Evolutionary conservation across 1,140 invertebrate genomes (phyloP), one percentile per base, ranked within the genome.

Genomic region (Protaetia brevitarsis): DNA sequence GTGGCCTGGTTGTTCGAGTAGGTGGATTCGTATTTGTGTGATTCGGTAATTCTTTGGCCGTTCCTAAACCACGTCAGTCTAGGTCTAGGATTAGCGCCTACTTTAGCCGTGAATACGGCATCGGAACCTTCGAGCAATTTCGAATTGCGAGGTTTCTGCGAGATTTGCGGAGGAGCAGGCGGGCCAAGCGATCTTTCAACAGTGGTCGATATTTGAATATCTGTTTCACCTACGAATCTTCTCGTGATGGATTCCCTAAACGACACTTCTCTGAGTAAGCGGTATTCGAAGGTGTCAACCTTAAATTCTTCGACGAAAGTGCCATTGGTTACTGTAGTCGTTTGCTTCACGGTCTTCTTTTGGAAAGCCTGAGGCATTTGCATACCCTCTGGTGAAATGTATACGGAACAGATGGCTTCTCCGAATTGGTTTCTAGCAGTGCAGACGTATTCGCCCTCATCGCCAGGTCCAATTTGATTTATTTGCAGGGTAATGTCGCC

Each of bases 391-490:
- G 93, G 93, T 77, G 95, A 92, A 73, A 97, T 96, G 75, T 89
- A 94, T n/a, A 96, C 93, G 36, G 93, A 95, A 78, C 94, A 95
- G 71, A 95, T 93, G 19, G 93, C 94, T 83, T 96, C 94, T 63
- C 95, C 95, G 73, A 92, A 95, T 74, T 93, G 89, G 79, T 98
- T 98, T 65, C 90, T 86, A 7, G 95, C 95, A 63, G 89, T 94
- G 79, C 95, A 97, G 1, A 93, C 96, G 79, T 97, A 97, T 80
- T 97, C 94, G 66, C 95, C 95, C 78, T 96, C 94, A 79, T 98
- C 95, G 30, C 94, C 94, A 23, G 94, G 92, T 62, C 92, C 92
- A 66, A 97, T 94, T 73, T 91, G 87, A 77, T 91, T 92, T 72
- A 98, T 97, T 63, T 94, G 84, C 64, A 97, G 83, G 13, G 88